Evolutionary conservation across 1,140 invertebrate genomes (phyloP).

Genomic region (Tyrophagus putrescentiae): DNA sequence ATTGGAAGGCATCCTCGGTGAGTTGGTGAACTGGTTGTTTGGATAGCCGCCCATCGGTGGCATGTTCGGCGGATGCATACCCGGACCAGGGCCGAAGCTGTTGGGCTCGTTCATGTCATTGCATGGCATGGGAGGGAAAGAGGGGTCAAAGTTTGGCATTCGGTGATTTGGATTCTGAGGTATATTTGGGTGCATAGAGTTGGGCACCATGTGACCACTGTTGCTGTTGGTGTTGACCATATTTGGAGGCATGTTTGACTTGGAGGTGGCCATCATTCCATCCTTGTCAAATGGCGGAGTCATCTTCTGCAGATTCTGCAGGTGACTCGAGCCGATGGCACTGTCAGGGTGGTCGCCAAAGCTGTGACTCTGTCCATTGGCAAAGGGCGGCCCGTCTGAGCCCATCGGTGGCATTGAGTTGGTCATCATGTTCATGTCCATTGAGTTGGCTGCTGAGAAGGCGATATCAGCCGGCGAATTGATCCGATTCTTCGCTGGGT

Average conservation of each 20-base stretch:
- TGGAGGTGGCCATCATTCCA: constrained; percentile 22
- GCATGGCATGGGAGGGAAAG: too few species aligned
- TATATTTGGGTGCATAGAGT: not conserved
- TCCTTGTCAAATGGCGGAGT: constrained; percentile 28
- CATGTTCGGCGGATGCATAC: too few species aligned
- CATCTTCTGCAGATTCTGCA: constrained; percentile 30
- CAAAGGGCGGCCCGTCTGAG: not conserved
- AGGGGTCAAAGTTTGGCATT: not conserved
- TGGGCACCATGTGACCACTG: constrained; percentile 15
- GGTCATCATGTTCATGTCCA: not conserved
- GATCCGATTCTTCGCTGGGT: not conserved
- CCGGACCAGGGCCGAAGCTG: too few species aligned
- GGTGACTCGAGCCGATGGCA: constrained; percentile 22
- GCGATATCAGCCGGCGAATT: not conserved
- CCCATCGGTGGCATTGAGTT: constrained; percentile 10
- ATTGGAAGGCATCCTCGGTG: not conserved
- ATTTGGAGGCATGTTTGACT: constrained; percentile 20
- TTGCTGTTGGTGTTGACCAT: constrained; percentile 20
- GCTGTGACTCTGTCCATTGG: not conserved
- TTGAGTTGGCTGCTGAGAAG: not conserved
- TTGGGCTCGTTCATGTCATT: not conserved
- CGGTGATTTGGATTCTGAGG: not conserved
- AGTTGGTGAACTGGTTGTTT: not conserved
- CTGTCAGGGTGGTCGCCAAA: not conserved
- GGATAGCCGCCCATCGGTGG: not conserved